phyloP scores from a whole-genome alignment of 2,888 invertebrate genomes.

The Drosophila antonietae region DNA sequence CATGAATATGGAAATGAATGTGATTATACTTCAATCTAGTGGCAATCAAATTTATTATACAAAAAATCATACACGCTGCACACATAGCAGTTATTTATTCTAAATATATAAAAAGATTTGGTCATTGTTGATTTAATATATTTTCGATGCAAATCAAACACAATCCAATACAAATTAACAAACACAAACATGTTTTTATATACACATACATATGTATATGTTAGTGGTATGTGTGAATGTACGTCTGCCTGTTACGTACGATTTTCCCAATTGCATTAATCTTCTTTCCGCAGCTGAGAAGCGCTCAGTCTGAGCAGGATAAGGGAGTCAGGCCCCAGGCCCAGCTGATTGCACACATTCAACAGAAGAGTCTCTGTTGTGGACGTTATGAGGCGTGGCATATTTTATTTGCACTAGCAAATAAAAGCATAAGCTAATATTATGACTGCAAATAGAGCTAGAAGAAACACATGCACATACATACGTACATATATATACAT shows the following conservation, averaged over 20 bases:
- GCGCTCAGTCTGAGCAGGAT: slow-evolving; percentile 20
- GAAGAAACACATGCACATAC: slow-evolving; percentile 35
- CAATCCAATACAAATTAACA: slow-evolving; percentile 32
- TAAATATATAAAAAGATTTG: not conserved
- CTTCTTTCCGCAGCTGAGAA: slow-evolving; percentile 50
- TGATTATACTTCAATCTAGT: not conserved
- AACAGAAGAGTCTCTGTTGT: slow-evolving; percentile 46
- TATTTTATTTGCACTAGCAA: slow-evolving; percentile 58
- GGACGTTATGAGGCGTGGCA: slow-evolving; percentile 8
- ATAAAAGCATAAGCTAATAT: slow-evolving; percentile 73
- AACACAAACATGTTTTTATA: not conserved
- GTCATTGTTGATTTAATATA: slow-evolving; percentile 28
- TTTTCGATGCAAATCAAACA: slow-evolving; percentile 16
- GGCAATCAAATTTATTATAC: slow-evolving; percentile 1
- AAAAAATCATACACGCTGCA: not conserved
- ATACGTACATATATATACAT: not conserved
- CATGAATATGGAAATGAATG: not conserved
- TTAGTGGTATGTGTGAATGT: too few species aligned
- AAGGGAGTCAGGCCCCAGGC: slow-evolving; percentile 5
- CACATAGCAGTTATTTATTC: not conserved
- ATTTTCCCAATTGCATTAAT: slow-evolving; percentile 76
- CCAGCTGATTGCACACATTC: slow-evolving; percentile 35
- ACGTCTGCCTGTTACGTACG: not conserved
- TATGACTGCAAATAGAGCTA: slow-evolving; percentile 65
- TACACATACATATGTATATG: not conserved